A percentile compares a stretch with the other conserved stretches of the same genome.
phyloP scores from a whole-genome alignment of 2,888 invertebrate genomes.

The Drosophila nr. perissopoda region DNA sequence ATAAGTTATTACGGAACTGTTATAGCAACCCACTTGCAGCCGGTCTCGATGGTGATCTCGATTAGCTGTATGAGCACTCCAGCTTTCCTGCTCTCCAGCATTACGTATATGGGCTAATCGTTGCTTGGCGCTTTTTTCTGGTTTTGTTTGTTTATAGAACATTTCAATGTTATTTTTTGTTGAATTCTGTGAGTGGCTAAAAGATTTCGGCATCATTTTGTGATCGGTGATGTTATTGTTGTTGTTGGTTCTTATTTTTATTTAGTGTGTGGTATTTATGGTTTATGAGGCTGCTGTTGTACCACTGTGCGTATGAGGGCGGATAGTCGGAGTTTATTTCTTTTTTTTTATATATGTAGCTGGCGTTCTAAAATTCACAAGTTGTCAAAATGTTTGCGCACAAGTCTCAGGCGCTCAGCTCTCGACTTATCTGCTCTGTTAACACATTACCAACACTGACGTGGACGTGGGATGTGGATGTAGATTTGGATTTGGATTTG shows the following conservation, averaged over 20 bases:
- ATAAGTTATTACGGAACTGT: constrained; percentile 12
- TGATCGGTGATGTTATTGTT: constrained; percentile 12
- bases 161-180: constrained; percentile 67
- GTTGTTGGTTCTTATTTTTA: constrained; percentile 37
- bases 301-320: constrained; percentile 46
- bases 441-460: constrained; percentile 70
- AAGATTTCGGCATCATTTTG: constrained; percentile 59
- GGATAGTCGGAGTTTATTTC: not conserved
- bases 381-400: constrained; percentile 80
- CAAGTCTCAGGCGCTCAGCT: constrained; percentile 48
- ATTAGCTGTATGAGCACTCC: constrained; percentile 31
- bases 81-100: constrained; percentile 23
- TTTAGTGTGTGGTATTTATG: constrained; percentile 66
- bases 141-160: constrained; percentile 68
- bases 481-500: constrained; percentile 13
- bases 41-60: constrained; percentile 31
- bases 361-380: constrained; percentile 78
- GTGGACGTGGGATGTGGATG: constrained; percentile 25
- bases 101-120: constrained; percentile 63
- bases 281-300: constrained; percentile 50
- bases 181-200: constrained; percentile 51
- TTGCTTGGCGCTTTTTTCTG: constrained; percentile 42
- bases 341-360: constrained; percentile 3
- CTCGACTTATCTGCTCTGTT: constrained; percentile 69
- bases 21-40: constrained; percentile 11